Evolutionary conservation across 2,113 vertebrate species (phyloP), one percentile per base, ranked within the genome.

Genomic region (Chitala chitala): DNA sequence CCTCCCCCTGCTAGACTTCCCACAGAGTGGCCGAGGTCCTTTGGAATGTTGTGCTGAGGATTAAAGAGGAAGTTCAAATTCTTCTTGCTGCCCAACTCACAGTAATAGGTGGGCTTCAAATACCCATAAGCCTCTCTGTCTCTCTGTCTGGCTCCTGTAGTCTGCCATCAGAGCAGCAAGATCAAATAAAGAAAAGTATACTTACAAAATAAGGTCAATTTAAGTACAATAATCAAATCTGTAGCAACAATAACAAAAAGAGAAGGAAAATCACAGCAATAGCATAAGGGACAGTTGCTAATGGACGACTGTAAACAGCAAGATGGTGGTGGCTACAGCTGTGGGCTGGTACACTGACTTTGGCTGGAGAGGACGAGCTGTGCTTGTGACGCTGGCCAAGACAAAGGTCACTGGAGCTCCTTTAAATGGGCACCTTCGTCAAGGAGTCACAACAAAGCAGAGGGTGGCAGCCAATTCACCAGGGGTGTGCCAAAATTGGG

Each of bases 21-120:
- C 85, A 88, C 85, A 73, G 86, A 88, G 87, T 82, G 83, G 86
- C 88, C 81, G 82, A 85, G 87, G 83, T 86, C 78, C 82, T 85
- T 76, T 80, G 89, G 87, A 90, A 92, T 90, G 90, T 89, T 83
- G 86, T 84, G 83, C 82, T 74, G 84, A 82, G 87, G 86, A 87
- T 84, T 83, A 86, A 86, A 81, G 80, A 78, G 82, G 85, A 89
- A 89, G 88, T 88, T 90, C 85, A 86, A 88, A 87, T 79, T 77
- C n/a, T n/a, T 71, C 80, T 90, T 79, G 68, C 6, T 51, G 61
- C 80, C 72, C 84, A 50, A 31, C 10, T 64, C 83, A 81, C 74
- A 38, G 84, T 83, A 86, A 88, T 71, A 72, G 54, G 71, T 71
- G 75, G 84, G 84, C 3, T 82, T 84, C 85, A 85, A 78, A 86